A percentile compares a stretch with the other conserved stretches of the same genome.
Evolutionary conservation across 2,888 invertebrate species (phyloP).

Genomic region (Chromoteleia sp.): DNA sequence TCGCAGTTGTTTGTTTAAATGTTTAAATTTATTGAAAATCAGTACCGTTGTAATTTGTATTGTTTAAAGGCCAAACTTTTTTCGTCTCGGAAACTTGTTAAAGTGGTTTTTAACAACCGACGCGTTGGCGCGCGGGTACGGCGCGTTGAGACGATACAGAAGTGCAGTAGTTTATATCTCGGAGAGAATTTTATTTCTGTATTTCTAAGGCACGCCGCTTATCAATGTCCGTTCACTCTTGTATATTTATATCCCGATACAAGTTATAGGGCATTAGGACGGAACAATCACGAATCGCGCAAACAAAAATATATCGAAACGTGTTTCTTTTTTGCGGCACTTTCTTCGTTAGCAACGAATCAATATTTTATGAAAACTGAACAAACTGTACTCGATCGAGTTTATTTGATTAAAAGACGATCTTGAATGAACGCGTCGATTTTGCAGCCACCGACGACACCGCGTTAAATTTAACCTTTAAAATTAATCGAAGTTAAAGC

Average conservation of each 20-base stretch:
- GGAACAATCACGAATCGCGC: constrained; percentile 47
- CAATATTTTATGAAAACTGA: constrained; percentile 36
- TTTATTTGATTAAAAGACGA: constrained; percentile 42
- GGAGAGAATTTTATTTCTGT: constrained; percentile 25
- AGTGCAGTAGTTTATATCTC: constrained; percentile 21
- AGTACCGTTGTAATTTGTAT: constrained; percentile 27
- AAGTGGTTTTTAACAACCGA: constrained; percentile 17
- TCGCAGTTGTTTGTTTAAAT: constrained; percentile 29
- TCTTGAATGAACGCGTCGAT: constrained; percentile 10
- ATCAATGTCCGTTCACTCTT: constrained; percentile 33
- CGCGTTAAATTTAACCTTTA: not conserved
- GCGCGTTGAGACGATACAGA: not conserved
- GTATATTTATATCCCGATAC: constrained; percentile 35
- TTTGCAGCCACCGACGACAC: not conserved
- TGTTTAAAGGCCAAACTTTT: constrained; percentile 9
- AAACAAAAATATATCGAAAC: constrained; percentile 34
- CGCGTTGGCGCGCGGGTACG: too few relatives aligned
- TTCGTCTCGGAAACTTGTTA: constrained; percentile 8
- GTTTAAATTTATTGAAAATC: constrained; percentile 44
- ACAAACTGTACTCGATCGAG: constrained; percentile 29
- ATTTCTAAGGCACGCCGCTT: constrained; percentile 38
- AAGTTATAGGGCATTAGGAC: constrained; percentile 51
- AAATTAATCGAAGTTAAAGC: not conserved
- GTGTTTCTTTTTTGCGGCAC: constrained; percentile 32
- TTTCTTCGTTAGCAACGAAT: constrained; percentile 38